A percentile compares a stretch with the other conserved stretches of the same genome.
phyloP scores from a whole-genome alignment of 1,140 invertebrate genomes.

The Drosophila trapezifrons region DNA sequence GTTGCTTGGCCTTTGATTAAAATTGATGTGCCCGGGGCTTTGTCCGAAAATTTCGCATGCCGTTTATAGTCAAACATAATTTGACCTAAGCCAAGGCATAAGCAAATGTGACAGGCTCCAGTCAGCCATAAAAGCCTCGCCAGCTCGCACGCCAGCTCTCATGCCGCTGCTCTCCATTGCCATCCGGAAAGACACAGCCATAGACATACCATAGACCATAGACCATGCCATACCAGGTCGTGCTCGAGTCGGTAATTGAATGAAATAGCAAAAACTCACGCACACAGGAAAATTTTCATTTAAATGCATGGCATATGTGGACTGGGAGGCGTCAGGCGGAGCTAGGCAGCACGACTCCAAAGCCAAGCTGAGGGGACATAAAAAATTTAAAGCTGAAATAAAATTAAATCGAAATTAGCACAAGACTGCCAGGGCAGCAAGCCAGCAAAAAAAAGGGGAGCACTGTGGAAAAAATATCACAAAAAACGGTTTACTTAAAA shows the following conservation, averaged over 20 bases:
- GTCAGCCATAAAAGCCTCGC: conserved; percentile 50
- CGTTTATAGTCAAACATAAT: conserved; percentile 78
- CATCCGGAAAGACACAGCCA: conserved; percentile 2
- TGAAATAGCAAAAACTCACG: conserved; percentile 65
- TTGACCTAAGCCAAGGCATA: conserved; percentile 74
- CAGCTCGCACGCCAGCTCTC: conserved; percentile 4
- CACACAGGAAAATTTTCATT: conserved; percentile 67
- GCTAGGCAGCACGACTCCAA: conserved; percentile 7
- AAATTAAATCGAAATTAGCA: conserved; percentile 76
- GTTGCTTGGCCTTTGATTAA: conserved; percentile 69
- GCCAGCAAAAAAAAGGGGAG: conserved; percentile 4
- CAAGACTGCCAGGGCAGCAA: conserved; percentile 31
- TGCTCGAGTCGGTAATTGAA: conserved; percentile 69
- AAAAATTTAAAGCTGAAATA: conserved; percentile 60
- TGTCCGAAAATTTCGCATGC: conserved; percentile 75
- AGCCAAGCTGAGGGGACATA: conserved; percentile 44
- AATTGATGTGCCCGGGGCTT: conserved; percentile 74
- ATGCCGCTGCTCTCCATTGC: background rate
- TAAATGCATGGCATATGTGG: conserved; percentile 62
- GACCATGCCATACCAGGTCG: conserved; percentile 44
- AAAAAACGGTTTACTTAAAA: background rate
- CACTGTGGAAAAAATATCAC: conserved; percentile 3
- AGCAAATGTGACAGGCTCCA: conserved; percentile 69
- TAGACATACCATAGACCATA: conserved; percentile 9
- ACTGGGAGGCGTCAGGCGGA: background rate